Base-by-base conservation (phyloP, 1,140 invertebrate genomes). In the Vollenhovia emeryi region DNA sequence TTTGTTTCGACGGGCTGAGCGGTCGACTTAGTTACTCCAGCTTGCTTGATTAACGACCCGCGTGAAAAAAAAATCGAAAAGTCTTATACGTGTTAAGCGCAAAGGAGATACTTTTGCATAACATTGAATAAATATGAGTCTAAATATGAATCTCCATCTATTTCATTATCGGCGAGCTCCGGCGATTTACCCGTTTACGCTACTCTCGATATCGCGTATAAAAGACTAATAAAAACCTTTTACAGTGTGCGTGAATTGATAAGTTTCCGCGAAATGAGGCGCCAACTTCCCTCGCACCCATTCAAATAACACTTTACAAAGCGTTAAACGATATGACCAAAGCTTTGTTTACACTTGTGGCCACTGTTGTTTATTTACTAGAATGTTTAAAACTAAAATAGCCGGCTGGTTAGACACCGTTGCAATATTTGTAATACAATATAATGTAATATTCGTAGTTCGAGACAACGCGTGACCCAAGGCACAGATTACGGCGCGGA, bases 71-170 rank as follows among this genome's bases (percentile, higher is more conserved):
- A 75, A 27, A 9, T 60, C 11, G 1, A 0, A 59, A 74, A 57
- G 50, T 40, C 40, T 57, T 24, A 15, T n/a, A 74, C 9, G 1
- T 36, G 45, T 52, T n/a, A 36, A 52, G 27, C 33, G 48, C 30
- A n/a, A 57, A 74, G 15, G 18, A 15, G 18, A 36, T 36, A 36
- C 15, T 24, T 57, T 74, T 40, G 8, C 30, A 40, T 40, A 57
- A 74, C 5, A 57, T 74, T 74, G 30, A 74, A 74, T 74, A 57
- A 57, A 74, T 36, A 55, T 24, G 30, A 33, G 8, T 40, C 4
- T 73, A 52, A 15, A 4, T 60, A 60, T 43, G 40, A 43, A 9
- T 43, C n/a, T 40, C 33, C 48, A 45, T 55, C 48, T 21, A 50
- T 73, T 55, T 73, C 24, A 48, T 71, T 71, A 21, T n/a, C 30